Percentiles rank a stretch among this genome's conserved stretches.
Evolutionary conservation across 2,113 vertebrate genomes (phyloP).

Genomic region (Dromas ardeola): DNA sequence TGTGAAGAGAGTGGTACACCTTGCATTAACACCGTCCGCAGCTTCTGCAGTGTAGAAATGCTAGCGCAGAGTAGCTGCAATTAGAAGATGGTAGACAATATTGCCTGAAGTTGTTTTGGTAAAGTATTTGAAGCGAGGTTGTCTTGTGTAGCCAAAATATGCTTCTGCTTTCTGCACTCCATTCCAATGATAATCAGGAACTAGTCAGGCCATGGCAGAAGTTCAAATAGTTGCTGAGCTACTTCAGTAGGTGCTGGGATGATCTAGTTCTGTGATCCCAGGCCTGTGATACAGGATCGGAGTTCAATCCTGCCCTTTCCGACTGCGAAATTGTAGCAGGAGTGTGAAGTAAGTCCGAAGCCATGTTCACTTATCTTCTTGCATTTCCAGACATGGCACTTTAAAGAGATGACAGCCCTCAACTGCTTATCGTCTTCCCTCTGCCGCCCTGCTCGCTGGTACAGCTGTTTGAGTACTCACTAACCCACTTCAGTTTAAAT

Average conservation of each 20-base stretch:
- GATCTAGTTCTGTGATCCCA: background rate
- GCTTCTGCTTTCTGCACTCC: background rate
- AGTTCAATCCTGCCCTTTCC: background rate
- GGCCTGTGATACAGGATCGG: background rate
- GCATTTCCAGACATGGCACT: background rate
- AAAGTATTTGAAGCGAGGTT: background rate
- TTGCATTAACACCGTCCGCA: background rate
- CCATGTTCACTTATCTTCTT: background rate
- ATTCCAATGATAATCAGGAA: background rate
- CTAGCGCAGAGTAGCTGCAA: background rate
- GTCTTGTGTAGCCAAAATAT: background rate
- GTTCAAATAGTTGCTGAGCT: background rate
- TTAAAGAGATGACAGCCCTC: background rate
- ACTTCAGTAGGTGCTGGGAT: background rate
- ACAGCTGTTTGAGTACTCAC: background rate
- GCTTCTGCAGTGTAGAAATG: background rate
- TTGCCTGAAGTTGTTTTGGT: background rate
- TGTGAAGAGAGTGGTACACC: background rate
- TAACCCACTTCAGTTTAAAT: background rate
- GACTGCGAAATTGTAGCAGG: background rate
- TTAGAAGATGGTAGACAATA: background rate
- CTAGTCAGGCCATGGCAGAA: background rate
- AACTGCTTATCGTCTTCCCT: background rate
- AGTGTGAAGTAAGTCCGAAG: background rate
- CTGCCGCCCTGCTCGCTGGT: fast-evolving